Evolutionary conservation across 2,888 invertebrate genomes (phyloP), one percentile per base, ranked within the genome.

Genomic region (Drosophila paramelanica): DNA sequence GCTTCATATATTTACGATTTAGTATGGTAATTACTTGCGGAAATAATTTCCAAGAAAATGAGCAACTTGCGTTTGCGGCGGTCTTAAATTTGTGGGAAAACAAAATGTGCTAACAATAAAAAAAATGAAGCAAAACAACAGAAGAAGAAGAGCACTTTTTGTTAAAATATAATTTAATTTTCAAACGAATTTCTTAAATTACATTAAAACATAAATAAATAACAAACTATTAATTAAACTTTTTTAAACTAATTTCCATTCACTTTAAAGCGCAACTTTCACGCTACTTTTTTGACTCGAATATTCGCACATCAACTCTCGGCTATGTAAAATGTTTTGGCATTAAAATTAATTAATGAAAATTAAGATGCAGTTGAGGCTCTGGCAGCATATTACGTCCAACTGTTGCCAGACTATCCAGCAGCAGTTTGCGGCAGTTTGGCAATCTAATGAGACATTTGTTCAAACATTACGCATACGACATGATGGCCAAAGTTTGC

Each of bases 391-490:
- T 25, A 56, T 47, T 23, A 49, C 38, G 38, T n/a, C 5, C 60
- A 57, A 53, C 38, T 61, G 67, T 67, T 65, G 76, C 47, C 51
- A 1, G 55, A 11, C 4, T 11, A 17, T 10, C 5, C 52, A n/a
- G 27, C 52, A 39, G 39, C 25, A 39, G 25, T 31, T 39, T 41
- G 39, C 53, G 20, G 57, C 17, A 57, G 27, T 36, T 50, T 10
- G 27, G 20, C 45, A 27, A 33, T 41, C 13, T 59, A 55, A 71
- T 66, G 59, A 17, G 53, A 23, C 17, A 42, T 62, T 65, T 79
- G 47, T 47, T 31, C 59, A 47, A 55, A 71, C 8, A 74, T 73
- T 74, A 55, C 49, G 78, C 43, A 77, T 78, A 73, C 62, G 74
- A 57, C 36, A 20, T 25, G 25, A 11, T 43, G 47, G 45, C 49